These are phyloP conservation scores for Sepioteuthis lessoniana DNA, from an alignment of 2,888 invertebrate species.

Conservation along the genomic window DNA sequence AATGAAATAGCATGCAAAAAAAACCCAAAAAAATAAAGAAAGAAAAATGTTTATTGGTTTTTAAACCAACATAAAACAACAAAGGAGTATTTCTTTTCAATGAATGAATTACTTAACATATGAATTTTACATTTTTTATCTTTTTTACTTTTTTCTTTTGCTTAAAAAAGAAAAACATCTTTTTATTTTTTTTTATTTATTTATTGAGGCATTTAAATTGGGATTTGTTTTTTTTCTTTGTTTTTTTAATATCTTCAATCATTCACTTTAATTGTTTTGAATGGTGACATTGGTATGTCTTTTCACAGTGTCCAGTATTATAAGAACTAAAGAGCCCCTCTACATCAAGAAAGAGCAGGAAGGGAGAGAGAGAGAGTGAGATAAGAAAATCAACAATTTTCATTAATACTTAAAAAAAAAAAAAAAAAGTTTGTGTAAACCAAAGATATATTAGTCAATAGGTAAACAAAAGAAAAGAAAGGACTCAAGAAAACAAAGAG, in stretches of 20 bases:
- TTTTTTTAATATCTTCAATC: neutral
- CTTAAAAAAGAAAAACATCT: neutral
- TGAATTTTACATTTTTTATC: neutral
- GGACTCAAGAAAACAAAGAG: neutral
- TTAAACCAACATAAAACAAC: slow-evolving; percentile 7
- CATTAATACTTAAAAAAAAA: neutral
- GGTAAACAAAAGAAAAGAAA: neutral
- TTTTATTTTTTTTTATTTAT: neutral
- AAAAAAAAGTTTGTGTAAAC: too few relatives aligned
- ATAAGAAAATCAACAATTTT: neutral
- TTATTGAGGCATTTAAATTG: too few relatives aligned
- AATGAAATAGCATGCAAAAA: neutral
- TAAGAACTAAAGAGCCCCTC: neutral
- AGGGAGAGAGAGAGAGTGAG: too few relatives aligned
- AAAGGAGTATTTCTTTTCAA: neutral
- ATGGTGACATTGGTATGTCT: neutral
- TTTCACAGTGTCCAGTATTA: neutral
- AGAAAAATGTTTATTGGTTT: neutral
- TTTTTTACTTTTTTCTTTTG: neutral
- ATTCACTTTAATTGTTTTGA: neutral
- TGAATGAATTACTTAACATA: neutral
- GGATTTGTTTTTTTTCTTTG: too few relatives aligned
- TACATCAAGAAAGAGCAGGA: neutral
- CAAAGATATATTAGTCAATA: neutral
- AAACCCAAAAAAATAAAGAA: neutral